These are phyloP conservation scores for Temnothorax nylanderi DNA, from an alignment of 1,140 invertebrate genomes.

Conservation along the genomic window DNA sequence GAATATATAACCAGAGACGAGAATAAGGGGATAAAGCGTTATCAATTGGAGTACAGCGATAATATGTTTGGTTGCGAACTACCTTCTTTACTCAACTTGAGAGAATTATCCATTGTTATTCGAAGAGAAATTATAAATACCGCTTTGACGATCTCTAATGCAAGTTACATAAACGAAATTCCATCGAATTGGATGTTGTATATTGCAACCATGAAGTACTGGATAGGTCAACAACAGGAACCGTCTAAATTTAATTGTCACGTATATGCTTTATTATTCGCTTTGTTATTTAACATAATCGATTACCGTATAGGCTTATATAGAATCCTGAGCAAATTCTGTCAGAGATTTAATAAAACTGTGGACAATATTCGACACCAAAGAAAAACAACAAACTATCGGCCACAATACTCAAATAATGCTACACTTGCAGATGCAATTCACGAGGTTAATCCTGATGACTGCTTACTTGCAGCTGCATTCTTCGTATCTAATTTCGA, in stretches of 20 bases:
- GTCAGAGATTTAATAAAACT: conserved; percentile 66
- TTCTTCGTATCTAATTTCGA: conserved; percentile 89
- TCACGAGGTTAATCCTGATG: conserved; percentile 83
- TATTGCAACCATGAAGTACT: conserved; percentile 89
- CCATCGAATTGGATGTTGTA: conserved; percentile 88
- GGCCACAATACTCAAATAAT: conserved; percentile 13
- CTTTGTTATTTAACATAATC: conserved; percentile 88
- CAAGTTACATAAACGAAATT: conserved; percentile 83
- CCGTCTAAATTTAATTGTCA: conserved; percentile 84
- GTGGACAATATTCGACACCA: conserved; percentile 7
- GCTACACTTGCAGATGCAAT: conserved; percentile 68
- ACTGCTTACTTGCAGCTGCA: conserved; percentile 87
- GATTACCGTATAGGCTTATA: conserved; percentile 85
- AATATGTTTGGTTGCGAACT: conserved; percentile 78
- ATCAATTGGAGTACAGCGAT: conserved; percentile 76
- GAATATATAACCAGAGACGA: conserved; percentile 80
- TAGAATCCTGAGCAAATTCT: conserved; percentile 70
- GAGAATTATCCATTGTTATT: conserved; percentile 65
- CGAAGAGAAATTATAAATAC: conserved; percentile 83
- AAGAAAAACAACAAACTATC: conserved; percentile 45
- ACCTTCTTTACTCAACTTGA: conserved; percentile 81
- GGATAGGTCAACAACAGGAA: conserved; percentile 86
- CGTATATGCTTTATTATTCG: conserved; percentile 88
- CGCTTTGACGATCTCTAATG: conserved; percentile 82
- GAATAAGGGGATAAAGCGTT: conserved; percentile 77